Evolutionary conservation across 2,888 invertebrate genomes (phyloP), one percentile per base, ranked within the genome.

Genomic region (Gnatocerus cornutus): DNA sequence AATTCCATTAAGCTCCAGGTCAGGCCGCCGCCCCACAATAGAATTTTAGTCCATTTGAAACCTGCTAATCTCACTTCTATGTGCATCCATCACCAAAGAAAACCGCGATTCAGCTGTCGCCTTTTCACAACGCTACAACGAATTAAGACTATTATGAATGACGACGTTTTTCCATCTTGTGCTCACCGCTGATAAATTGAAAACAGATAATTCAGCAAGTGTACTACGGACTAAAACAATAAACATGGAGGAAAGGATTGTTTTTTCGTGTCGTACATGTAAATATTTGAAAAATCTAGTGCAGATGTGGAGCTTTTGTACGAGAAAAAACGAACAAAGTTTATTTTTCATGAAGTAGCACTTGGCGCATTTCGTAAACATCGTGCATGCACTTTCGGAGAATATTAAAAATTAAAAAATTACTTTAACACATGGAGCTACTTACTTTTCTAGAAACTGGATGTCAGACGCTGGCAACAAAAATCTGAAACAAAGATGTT

Each of bases 71-170:
- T 65, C 30, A 13, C 50, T 53, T 33, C 8, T 33, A 9, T 53
- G 33, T 33, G 29, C 27, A 50, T 50, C 50, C 50, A 50, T 50
- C 50, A 50, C 50, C 9, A 30, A 50, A 50, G 50, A 50, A 29
- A 50, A 50, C 50, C 55, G 56, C 65, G 65, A 65, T 65, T 65
- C 65, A 65, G 65, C 65, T 55, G 65, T 65, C 65, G 65, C 41
- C 65, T 65, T 65, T 65, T 65, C 65, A 41, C 41, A 56, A 21
- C 52, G 21, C 27, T 4, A 10, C n/a, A 13, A 37, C 53, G 48
- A 58, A 65, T 65, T 65, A 53, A 53, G 53, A 13, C 53, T 33
- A 33, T 33, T 33, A 53, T 33, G 33, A 33, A 53, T 53, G 53
- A 37, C 8, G 53, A 21, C 53, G 33, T 37, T 53, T 50, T 53